These are phyloP conservation scores for Oscheius sp. DNA, from an alignment of 2,888 invertebrate genomes.

Conservation along the genomic window DNA sequence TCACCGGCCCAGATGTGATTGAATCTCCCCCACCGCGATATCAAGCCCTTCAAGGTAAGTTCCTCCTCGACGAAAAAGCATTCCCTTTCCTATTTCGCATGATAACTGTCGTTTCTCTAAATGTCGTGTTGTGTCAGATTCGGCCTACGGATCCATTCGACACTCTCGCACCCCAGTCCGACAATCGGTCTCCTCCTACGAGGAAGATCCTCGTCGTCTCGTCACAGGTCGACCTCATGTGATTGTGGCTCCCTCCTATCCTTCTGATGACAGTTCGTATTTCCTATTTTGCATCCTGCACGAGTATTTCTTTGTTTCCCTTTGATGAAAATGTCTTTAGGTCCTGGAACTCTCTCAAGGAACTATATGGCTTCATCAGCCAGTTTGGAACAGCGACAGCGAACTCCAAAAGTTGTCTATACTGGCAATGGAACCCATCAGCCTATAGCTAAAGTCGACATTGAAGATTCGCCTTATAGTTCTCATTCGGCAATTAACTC, in stretches of 20 bases:
- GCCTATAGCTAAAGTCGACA: constrained; percentile 63
- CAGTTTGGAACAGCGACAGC: constrained; percentile 63
- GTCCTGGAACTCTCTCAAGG: constrained; percentile 63
- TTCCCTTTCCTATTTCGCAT: constrained; percentile 28
- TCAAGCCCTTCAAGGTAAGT: constrained; percentile 62
- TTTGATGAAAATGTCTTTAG: constrained; percentile 37
- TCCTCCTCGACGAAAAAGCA: neutral
- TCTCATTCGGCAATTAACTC: constrained; percentile 57
- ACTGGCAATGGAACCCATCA: constrained; percentile 66
- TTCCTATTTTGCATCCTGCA: constrained; percentile 4
- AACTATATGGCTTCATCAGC: constrained; percentile 67
- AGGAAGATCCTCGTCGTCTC: constrained; percentile 18
- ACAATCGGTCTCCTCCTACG: constrained; percentile 29
- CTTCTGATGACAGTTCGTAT: constrained; percentile 26
- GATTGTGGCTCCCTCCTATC: neutral
- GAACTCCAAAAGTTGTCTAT: constrained; percentile 69
- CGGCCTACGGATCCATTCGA: constrained; percentile 39
- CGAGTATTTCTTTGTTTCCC: constrained; percentile 3
- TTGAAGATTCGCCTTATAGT: constrained; percentile 59
- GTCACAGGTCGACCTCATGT: constrained; percentile 15
- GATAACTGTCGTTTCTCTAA: neutral
- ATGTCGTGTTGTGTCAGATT: constrained; percentile 32
- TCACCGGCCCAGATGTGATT: constrained; percentile 44
- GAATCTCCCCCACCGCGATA: constrained; percentile 66
- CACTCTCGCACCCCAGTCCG: constrained; percentile 35